Conservation (phyloP, 2,888 invertebrate genomes). For the Corythucha ciliata region DNA sequence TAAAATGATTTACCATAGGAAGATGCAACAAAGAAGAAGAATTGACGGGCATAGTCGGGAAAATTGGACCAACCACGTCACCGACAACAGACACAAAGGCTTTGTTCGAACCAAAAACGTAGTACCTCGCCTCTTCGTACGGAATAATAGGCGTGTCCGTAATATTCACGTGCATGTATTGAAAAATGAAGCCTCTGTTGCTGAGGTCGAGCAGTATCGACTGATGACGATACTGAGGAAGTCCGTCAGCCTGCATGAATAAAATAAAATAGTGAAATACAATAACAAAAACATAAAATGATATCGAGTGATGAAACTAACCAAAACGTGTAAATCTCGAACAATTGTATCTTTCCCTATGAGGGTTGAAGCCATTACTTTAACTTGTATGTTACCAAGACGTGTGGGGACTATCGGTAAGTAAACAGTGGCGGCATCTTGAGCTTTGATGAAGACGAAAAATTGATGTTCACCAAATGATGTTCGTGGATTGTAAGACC, state of each 20-base stretch:
- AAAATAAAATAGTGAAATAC: conserved; percentile 59
- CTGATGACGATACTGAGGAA: conserved; percentile 86
- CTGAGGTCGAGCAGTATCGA: conserved; percentile 85
- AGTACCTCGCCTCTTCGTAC: conserved; percentile 81
- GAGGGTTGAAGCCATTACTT: conserved; percentile 64
- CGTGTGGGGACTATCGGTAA: conserved; percentile 80
- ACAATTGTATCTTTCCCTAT: conserved; percentile 63
- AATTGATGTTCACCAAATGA: conserved; percentile 92
- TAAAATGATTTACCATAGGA: conserved; percentile 57
- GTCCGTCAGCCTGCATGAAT: conserved; percentile 63
- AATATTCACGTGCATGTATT: conserved; percentile 91
- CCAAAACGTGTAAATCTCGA: conserved; percentile 59
- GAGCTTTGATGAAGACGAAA: conserved; percentile 73
- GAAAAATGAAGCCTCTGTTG: conserved; percentile 81
- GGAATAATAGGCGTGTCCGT: conserved; percentile 89
- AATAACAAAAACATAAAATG: conserved; percentile 43
- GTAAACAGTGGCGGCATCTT: conserved; percentile 73
- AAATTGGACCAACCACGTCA: conserved; percentile 86
- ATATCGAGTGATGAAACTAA: conserved; percentile 38
- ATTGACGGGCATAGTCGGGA: conserved; percentile 86
- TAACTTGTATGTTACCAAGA: conserved; percentile 64
- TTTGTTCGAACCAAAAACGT: conserved; percentile 84
- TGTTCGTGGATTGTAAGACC: conserved; percentile 82
- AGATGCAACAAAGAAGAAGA: conserved; percentile 68
- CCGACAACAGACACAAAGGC: conserved; percentile 74